Evolutionary conservation across 2,113 vertebrate species (phyloP).

Genomic region (Mixornis gularis): DNA sequence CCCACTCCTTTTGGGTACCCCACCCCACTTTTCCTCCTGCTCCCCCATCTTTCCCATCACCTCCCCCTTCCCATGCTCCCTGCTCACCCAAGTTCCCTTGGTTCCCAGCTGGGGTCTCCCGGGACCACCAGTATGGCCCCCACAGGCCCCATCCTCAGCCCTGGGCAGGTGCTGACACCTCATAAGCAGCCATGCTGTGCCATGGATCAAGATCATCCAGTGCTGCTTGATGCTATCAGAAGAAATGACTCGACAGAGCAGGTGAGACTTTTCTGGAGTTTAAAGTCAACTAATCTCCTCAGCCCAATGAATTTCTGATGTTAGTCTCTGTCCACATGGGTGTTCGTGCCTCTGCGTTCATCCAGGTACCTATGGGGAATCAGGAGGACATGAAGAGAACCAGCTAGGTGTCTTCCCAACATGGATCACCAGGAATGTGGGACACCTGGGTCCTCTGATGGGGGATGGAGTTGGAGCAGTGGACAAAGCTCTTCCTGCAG

Average conservation of each 20-base stretch:
- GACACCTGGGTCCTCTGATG: no score
- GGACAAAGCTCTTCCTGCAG: no score
- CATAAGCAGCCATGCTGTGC: neutral
- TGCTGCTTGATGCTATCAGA: neutral
- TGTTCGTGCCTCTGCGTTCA: neutral
- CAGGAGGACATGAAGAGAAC: neutral
- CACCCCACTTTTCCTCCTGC: no score
- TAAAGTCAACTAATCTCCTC: no score
- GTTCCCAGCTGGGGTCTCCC: neutral
- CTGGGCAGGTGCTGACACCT: neutral
- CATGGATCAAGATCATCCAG: neutral
- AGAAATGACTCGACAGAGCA: no score
- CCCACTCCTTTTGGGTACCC: no score
- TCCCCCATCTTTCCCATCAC: no score
- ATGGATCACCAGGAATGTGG: neutral
- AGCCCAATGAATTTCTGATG: no score
- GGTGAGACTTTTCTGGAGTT: no score
- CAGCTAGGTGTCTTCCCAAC: neutral
- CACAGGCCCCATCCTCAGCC: neutral
- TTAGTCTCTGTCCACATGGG: no score
- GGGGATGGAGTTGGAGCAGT: no score
- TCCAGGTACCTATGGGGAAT: neutral
- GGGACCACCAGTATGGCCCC: neutral
- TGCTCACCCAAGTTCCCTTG: neutral
- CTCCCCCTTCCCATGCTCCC: neutral